A percentile compares a stretch with the other conserved stretches of the same genome.
Evolutionary conservation across 2,113 vertebrate genomes (phyloP).

Genomic region (Ctenodactylus gundi): DNA sequence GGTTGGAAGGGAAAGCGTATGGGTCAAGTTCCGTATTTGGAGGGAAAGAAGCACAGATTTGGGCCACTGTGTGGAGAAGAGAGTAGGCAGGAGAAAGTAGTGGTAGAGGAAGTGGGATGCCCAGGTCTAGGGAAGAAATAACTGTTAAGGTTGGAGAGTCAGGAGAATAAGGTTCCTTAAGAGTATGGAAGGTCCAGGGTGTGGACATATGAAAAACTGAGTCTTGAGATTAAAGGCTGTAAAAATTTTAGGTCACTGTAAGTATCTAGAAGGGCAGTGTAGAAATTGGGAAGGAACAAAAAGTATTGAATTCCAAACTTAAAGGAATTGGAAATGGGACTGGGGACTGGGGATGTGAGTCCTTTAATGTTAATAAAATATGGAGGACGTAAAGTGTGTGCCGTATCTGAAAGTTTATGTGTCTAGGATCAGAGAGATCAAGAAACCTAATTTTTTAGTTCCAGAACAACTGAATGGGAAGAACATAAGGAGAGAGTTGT

Average conservation of each 20-base stretch:
- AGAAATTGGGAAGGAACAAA: slow-evolving; percentile 1
- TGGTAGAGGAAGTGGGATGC: background rate
- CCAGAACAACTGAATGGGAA: background rate
- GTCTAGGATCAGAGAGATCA: slow-evolving; percentile 14
- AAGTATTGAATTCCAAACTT: background rate
- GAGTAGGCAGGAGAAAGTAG: background rate
- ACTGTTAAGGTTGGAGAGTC: background rate
- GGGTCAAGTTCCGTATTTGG: background rate
- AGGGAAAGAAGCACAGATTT: background rate
- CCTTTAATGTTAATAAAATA: slow-evolving; percentile 7
- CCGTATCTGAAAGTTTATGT: background rate
- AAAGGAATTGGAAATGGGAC: background rate
- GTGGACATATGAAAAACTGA: background rate
- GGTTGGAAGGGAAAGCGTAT: background rate
- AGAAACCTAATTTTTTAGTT: slow-evolving; percentile 25
- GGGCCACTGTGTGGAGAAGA: background rate
- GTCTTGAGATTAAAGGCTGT: slow-evolving; percentile 4
- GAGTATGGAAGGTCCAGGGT: background rate
- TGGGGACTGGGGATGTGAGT: background rate
- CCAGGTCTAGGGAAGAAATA: slow-evolving; percentile 10
- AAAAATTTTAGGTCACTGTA: slow-evolving; percentile 26
- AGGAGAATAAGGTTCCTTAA: background rate
- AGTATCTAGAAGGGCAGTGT: background rate
- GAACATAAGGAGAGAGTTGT: background rate
- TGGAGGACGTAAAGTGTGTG: background rate